A percentile compares a stretch with the other conserved stretches of the same genome.
phyloP scores from a whole-genome alignment of 1,140 invertebrate species.

The Drosophila carrolli region DNA sequence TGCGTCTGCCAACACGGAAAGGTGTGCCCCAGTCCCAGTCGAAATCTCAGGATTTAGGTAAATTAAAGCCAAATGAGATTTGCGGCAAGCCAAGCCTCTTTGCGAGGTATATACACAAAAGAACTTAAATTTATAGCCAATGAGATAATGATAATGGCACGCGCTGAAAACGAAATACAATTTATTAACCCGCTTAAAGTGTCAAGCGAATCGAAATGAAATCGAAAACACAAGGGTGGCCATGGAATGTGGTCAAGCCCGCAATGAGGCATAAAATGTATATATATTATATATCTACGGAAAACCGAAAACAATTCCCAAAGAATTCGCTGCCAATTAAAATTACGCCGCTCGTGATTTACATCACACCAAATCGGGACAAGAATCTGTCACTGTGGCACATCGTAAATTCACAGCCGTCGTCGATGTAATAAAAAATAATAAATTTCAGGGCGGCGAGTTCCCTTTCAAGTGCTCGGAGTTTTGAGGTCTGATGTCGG shows the following conservation, averaged over 20 bases:
- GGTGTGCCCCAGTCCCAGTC: constrained; percentile 37
- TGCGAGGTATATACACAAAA: not conserved
- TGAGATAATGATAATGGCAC: constrained; percentile 44
- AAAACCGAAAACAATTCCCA: constrained; percentile 32
- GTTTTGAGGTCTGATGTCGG: constrained; percentile 6
- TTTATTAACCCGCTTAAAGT: constrained; percentile 50
- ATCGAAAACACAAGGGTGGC: constrained; percentile 11
- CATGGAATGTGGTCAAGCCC: constrained; percentile 42
- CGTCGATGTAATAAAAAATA: constrained; percentile 47
- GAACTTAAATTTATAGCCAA: constrained; percentile 15
- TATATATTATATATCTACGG: no score
- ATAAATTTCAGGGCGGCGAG: constrained; percentile 41
- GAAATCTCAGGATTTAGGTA: constrained; percentile 46
- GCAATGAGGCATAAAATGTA: constrained; percentile 6
- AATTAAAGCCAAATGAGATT: constrained; percentile 62
- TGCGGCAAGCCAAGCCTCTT: constrained; percentile 43
- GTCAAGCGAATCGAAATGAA: constrained; percentile 36
- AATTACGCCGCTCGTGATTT: constrained; percentile 48
- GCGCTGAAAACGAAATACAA: constrained; percentile 26
- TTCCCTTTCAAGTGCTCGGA: constrained; percentile 46
- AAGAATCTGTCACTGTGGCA: constrained; percentile 48
- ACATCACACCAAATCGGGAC: constrained; percentile 39
- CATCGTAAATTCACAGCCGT: constrained; percentile 29
- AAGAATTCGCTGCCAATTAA: constrained; percentile 51
- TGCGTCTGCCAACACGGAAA: constrained; percentile 32